phyloP scores from a whole-genome alignment of 2,888 invertebrate species.

The Folsomia manolachei region DNA sequence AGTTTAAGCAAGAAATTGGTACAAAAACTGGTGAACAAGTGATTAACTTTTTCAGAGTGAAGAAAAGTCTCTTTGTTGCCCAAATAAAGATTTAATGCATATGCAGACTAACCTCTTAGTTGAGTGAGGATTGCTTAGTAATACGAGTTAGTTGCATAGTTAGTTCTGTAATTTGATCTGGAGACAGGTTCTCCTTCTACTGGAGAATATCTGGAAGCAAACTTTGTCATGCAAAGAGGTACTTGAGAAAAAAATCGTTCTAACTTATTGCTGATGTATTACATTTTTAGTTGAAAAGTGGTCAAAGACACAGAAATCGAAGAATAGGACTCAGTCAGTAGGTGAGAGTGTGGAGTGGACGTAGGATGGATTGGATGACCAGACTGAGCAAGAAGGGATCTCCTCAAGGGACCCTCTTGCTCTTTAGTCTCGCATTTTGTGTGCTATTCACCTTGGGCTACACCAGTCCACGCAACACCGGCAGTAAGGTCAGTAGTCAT shows the following conservation, averaged over 20 bases:
- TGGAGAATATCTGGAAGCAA: slow-evolving; percentile 5
- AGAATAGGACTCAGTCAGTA: background rate
- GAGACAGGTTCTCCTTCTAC: too few relatives aligned
- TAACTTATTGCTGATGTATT: background rate
- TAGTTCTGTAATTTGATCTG: slow-evolving; percentile 14
- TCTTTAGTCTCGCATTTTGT: slow-evolving; percentile 34
- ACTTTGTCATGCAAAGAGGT: slow-evolving; percentile 14
- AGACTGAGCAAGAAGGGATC: slow-evolving; percentile 30
- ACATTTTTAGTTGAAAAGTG: background rate
- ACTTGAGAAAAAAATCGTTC: background rate
- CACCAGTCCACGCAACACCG: slow-evolving; percentile 37
- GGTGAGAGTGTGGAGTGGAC: background rate
- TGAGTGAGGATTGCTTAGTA: too few relatives aligned
- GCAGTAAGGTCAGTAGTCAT: slow-evolving; percentile 33
- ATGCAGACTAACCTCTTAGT: too few relatives aligned
- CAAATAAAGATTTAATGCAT: background rate
- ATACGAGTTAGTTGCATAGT: too few relatives aligned
- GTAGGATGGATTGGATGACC: slow-evolving; percentile 9
- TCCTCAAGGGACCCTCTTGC: slow-evolving; percentile 42
- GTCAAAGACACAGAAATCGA: background rate
- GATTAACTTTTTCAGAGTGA: background rate
- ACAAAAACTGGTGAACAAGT: slow-evolving; percentile 1
- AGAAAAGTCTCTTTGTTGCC: slow-evolving; percentile 4
- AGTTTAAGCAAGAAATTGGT: background rate
- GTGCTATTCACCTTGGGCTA: slow-evolving; percentile 42